Evolutionary conservation across 2,888 invertebrate genomes (phyloP), one percentile per base, ranked within the genome.

Genomic region (Linyphia triangularis): DNA sequence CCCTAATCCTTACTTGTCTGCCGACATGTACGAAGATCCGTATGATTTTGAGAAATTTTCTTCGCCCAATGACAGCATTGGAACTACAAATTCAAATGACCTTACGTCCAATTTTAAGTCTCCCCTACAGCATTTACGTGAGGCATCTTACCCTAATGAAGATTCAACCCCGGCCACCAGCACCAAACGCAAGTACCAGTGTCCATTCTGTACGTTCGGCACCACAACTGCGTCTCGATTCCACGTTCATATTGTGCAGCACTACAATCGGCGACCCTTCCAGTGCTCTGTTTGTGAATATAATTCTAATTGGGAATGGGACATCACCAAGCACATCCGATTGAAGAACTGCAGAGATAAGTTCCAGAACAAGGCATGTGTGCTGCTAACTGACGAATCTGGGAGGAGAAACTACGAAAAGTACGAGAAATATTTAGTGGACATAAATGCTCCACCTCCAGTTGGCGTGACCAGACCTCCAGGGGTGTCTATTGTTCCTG

Each of bases 241-340:
- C 93, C 97, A 97, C 93, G 97, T 97, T 4, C 98, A 98, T 93
- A 97, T 97, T 91, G 97, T 97, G 13, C 97, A 97, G 1, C 98
- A 98, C 93, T 94, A 97, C 90, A 97, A 97, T 93, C 96, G 90
- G 92, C 97, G 97, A 92, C 98, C 98, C 0, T 99, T 98, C 93
- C 97, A 98, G 93, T 99, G 99, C 93, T 98, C 98, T 0, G 94
- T 97, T 19, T 99, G 98, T 93, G 96, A 96, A 79, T 97, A 98
- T 92, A 95, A 97, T 91, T 98, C 98, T 33, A 98, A 98, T 92
- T 98, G 98, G 98, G 95, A 98, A 90, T 98, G 98, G 97, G 98
- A 98, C 93, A 97, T 98, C 89, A 97, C 97, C 30, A 97, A 98
- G 93, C 99, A 99, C 93, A 98, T 98, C 90, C 96, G 97, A 92